A percentile compares a stretch with the other conserved stretches of the same genome.
These are phyloP conservation scores for Cheilosia pagana DNA, from an alignment of 2,888 invertebrate genomes.

Conservation along the genomic window DNA sequence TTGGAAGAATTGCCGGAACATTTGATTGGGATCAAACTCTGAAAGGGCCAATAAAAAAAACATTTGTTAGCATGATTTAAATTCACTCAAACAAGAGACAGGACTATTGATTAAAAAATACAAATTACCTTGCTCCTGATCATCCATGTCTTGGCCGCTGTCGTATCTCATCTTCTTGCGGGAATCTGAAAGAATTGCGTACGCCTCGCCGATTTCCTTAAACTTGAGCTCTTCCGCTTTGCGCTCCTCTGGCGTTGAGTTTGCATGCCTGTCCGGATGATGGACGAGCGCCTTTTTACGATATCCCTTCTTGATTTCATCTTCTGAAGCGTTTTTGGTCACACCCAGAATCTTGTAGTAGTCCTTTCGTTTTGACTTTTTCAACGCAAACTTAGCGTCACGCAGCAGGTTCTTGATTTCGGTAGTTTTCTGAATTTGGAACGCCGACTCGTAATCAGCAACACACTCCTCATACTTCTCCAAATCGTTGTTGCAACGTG, in stretches of 20 bases:
- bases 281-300: constrained; percentile 90
- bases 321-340: constrained; percentile 91
- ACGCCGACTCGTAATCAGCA: constrained; percentile 93
- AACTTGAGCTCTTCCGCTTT: constrained; percentile 97
- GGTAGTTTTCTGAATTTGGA: constrained; percentile 91
- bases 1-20: constrained; percentile 93
- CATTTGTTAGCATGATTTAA: background rate
- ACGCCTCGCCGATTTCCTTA: constrained; percentile 98
- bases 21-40: constrained; percentile 92
- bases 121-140: constrained; percentile 83
- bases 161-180: constrained; percentile 96
- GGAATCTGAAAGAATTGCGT: constrained; percentile 94
- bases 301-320: constrained; percentile 98
- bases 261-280: constrained; percentile 97
- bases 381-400: constrained; percentile 94
- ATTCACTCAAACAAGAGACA: background rate
- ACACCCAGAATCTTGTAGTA: constrained; percentile 97
- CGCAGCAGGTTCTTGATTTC: constrained; percentile 92
- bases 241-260: constrained; percentile 92
- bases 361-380: constrained; percentile 96
- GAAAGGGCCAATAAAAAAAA: background rate
- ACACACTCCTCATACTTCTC: constrained; percentile 95
- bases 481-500: constrained; percentile 92
- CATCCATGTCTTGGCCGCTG: constrained; percentile 94
- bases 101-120: background rate